Conservation (phyloP, 2,888 invertebrate genomes). For the Drosophila infuscata region DNA sequence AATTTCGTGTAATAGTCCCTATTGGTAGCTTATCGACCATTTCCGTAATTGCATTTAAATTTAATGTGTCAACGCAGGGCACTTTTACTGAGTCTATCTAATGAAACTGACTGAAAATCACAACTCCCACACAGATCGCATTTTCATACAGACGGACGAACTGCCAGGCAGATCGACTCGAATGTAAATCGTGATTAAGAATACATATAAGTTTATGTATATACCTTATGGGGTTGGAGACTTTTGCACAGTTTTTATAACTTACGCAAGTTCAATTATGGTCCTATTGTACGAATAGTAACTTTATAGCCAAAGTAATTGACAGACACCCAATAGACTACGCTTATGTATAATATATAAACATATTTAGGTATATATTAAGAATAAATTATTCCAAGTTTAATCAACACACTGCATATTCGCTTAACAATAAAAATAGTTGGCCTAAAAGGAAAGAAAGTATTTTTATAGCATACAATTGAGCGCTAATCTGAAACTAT, state of each 20-base stretch:
- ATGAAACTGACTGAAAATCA: slow-evolving; percentile 1
- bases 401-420: slow-evolving; percentile 18
- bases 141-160: not conserved
- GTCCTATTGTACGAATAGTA: not conserved
- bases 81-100: slow-evolving; percentile 1
- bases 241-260: not conserved
- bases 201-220: not conserved
- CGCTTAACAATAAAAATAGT: slow-evolving; percentile 26
- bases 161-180: not conserved
- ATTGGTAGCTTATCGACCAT: slow-evolving; percentile 19
- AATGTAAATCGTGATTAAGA: not conserved
- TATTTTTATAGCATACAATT: slow-evolving; percentile 74
- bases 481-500: slow-evolving; percentile 52
- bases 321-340: not conserved
- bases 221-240: too few species aligned
- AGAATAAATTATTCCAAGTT: slow-evolving; percentile 12
- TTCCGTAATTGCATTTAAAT: slow-evolving; percentile 56
- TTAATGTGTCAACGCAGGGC: slow-evolving; percentile 30
- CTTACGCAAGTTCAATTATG: not conserved
- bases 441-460: slow-evolving; percentile 2
- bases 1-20: slow-evolving; percentile 38
- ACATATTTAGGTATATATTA: not conserved
- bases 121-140: not conserved
- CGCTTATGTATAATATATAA: not conserved
- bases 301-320: not conserved